phyloP scores from a whole-genome alignment of 2,888 invertebrate genomes.

The Junonia oenone region DNA sequence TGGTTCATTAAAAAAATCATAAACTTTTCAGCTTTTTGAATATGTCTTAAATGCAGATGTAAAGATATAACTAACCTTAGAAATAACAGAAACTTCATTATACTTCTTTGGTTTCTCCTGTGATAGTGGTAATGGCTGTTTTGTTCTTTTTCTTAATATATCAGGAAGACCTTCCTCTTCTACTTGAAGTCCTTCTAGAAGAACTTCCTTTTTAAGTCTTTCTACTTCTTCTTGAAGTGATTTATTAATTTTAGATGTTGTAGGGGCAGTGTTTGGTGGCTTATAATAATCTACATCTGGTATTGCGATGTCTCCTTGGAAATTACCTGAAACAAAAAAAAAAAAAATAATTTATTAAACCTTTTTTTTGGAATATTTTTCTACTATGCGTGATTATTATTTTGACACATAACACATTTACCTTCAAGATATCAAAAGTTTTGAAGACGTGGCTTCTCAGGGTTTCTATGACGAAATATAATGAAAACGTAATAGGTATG shows the following conservation, averaged over 20 bases:
- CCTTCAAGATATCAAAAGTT: too few species aligned
- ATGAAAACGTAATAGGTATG: too few species aligned
- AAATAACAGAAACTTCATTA: conserved; percentile 65
- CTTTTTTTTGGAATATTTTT: too few species aligned
- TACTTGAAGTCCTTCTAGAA: conserved; percentile 89
- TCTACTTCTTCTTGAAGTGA: conserved; percentile 88
- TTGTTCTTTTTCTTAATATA: conserved; percentile 84
- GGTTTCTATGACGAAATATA: too few species aligned
- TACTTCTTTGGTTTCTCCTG: conserved; percentile 72
- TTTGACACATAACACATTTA: too few species aligned
- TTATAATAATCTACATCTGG: conserved; percentile 78
- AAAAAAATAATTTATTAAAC: too few species aligned
- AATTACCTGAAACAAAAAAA: conserved; percentile 82
- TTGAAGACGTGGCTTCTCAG: too few species aligned
- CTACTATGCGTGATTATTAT: too few species aligned
- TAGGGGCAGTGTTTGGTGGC: conserved; percentile 47
- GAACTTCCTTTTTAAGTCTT: conserved; percentile 88
- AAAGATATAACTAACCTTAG: conserved; percentile 51
- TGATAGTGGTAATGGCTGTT: conserved; percentile 76
- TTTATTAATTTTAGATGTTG: conserved; percentile 80
- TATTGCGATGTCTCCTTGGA: conserved; percentile 91
- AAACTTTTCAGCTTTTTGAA: not conserved
- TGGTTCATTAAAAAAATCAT: not conserved
- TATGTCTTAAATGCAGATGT: not conserved
- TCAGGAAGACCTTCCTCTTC: conserved; percentile 91